Percentiles rank a stretch among this genome's conserved stretches.
phyloP scores from a whole-genome alignment of 2,888 invertebrate genomes.

The Charanyca ferruginea region DNA sequence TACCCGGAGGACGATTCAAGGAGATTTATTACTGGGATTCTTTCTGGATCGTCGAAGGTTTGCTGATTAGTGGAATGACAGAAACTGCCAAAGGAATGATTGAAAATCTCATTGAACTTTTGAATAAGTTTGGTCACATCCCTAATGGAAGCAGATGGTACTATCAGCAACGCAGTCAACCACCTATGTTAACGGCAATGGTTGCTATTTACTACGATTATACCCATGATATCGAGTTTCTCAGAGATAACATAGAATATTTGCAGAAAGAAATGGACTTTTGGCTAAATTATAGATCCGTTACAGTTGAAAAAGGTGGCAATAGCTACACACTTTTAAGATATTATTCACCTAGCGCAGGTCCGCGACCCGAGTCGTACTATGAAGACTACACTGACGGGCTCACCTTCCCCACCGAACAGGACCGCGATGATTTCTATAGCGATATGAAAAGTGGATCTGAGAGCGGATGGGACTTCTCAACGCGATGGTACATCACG shows the following conservation, averaged over 20 bases:
- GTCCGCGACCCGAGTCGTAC: constrained; percentile 94
- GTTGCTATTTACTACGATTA: constrained; percentile 92
- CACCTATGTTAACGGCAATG: constrained; percentile 94
- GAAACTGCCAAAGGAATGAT: constrained; percentile 94
- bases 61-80: constrained; percentile 94
- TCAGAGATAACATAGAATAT: constrained; percentile 89
- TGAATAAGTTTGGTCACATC: constrained; percentile 93
- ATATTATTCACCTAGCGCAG: constrained; percentile 91
- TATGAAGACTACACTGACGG: constrained; percentile 92
- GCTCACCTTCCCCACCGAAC: constrained; percentile 80
- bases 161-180: constrained; percentile 93
- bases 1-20: constrained; percentile 94
- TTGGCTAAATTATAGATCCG: constrained; percentile 92
- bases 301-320: constrained; percentile 88
- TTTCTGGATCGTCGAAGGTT: constrained; percentile 96
- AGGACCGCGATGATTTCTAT: constrained; percentile 90
- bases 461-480: constrained; percentile 97
- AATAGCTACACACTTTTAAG: constrained; percentile 90
- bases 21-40: constrained; percentile 97
- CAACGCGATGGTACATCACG: constrained; percentile 94
- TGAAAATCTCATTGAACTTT: constrained; percentile 93
- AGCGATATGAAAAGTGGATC: constrained; percentile 95
- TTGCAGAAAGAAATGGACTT: constrained; percentile 93
- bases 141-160: constrained; percentile 97
- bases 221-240: constrained; percentile 92